Base-by-base conservation (phyloP, 2,797 vertebrate species). In the Eremophila alpestris region DNA sequence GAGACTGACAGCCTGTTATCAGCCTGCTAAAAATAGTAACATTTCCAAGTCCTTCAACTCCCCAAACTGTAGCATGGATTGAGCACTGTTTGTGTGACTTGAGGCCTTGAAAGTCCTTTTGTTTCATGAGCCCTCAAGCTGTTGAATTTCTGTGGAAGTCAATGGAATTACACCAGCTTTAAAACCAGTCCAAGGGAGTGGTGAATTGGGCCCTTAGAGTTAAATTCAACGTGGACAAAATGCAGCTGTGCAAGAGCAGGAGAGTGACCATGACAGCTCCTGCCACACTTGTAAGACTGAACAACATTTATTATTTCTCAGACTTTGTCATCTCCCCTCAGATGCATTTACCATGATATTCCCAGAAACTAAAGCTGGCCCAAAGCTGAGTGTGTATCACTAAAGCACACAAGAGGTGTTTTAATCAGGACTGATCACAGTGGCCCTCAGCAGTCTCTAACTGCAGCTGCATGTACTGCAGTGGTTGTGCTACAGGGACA, bases 301-400 rank as follows among this genome's bases (percentile, higher is more conserved):
- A 82, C 49, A 89, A 38, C 65, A 74, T 41, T 85, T 62, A 77
- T 85, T 93, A 70, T 80, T 91, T 82, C 68, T 87, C 74, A 62
- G 34, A 74, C 12, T 77, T 86, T 71, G 26, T 85, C 88, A 81
- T 81, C 58, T 69, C 43, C 41, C 64, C n/a, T 94, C 70, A 89
- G 38, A 87, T 41, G 75, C 21, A 38, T 64, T 93, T 75, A 32
- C 81, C 63, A 43, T 56, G 62, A 70, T 59, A 82, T 49, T 90
- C 70, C 69, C 80, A 71, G 51, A 95, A 96, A 71, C 45, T 90
- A 92, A n/a, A n/a, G n/a, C n/a, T 63, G 78, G 79, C 79, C 52
- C 83, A 96, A 85, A 95, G 71, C 30, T 34, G 26, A 63, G 26
- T 46, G 58, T 11, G 18, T 48, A 52, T 54, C 51, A 91, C 27